Evolutionary conservation across 2,797 vertebrate species (phyloP).

Genomic region (Halcyon smyrnensis): DNA sequence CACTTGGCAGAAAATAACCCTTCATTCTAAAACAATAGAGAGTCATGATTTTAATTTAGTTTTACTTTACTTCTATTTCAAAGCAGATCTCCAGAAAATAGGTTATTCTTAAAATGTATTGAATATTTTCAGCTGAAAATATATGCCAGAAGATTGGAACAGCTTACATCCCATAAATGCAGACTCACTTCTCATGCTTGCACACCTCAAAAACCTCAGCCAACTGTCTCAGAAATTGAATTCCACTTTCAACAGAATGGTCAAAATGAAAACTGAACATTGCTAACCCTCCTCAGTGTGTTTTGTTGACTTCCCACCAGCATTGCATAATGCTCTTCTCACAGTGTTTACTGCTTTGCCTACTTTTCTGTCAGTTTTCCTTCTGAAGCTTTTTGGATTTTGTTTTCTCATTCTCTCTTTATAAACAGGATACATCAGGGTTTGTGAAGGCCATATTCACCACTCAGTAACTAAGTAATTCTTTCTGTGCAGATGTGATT

Average conservation of each 20-base stretch:
- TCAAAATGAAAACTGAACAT: not conserved
- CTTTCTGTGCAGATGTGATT: not conserved
- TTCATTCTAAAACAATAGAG: slow-evolving; percentile 25
- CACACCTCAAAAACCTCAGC: not conserved
- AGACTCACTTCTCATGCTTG: not conserved
- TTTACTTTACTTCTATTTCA: slow-evolving; percentile 36
- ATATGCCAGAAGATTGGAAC: not conserved
- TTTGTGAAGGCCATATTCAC: not conserved
- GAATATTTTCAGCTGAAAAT: slow-evolving; percentile 16
- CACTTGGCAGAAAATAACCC: slow-evolving; percentile 19
- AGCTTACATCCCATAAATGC: not conserved
- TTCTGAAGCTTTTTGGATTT: not conserved
- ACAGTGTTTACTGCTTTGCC: not conserved
- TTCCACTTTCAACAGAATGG: not conserved
- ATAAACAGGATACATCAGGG: not conserved
- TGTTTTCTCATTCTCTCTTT: not conserved
- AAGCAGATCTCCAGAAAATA: not conserved
- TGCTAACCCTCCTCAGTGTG: not conserved
- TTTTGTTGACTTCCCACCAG: not conserved
- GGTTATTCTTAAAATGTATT: not conserved
- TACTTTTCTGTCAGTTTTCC: not conserved
- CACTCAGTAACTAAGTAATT: not conserved
- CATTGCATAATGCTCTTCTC: not conserved
- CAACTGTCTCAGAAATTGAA: not conserved
- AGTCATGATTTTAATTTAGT: slow-evolving; percentile 57